Evolutionary conservation across 2,113 vertebrate species (phyloP), one percentile per base, ranked within the genome.

Genomic region (Petrocephalus microphthalmus): DNA sequence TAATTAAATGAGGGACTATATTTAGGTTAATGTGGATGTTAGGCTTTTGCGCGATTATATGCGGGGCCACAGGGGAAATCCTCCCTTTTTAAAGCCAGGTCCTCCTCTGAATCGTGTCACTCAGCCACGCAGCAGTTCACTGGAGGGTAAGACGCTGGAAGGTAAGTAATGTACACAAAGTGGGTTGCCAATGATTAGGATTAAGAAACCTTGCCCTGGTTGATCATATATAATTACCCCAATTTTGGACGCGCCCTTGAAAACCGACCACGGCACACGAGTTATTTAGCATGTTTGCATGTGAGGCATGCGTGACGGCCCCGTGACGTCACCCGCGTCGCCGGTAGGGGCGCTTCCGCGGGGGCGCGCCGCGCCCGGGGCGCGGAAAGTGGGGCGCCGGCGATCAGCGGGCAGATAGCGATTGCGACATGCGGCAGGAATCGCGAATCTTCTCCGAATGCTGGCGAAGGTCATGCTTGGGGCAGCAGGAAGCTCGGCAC

Each of bases 171-270:
- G n/a, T 67, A 11, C 60, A 78, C 33, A 19, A 78, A 78, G 71
- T 42, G 29, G 33, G 29, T 78, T 78, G 71, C 71, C 71, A 42
- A 42, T 78, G 71, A 78, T 42, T 19, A 78, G 71, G 71, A 78
- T 78, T 78, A 78, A 78, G 71, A 78, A 78, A 78, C 71, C 71
- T 78, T 33, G 71, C 71, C 71, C 71, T 78, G 42, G 29, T 78
- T 78, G 71, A 78, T 78, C 71, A 78, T 42, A 78, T 78, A 78
- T 78, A 78, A 78, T 78, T 78, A 42, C 33, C 33, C 13, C 71
- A 78, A 78, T 78, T 78, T 78, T 15, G 33, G 71, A 42, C 71
- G 71, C 71, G 19, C 71, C 71, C 71, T 78, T 33, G 71, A 78
- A 78, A 78, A 78, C 71, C 33, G 33, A 78, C 33, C 71, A 42